Evolutionary conservation across 1,140 invertebrate genomes (phyloP).

Genomic region (Lamellibrachia luymesi): DNA sequence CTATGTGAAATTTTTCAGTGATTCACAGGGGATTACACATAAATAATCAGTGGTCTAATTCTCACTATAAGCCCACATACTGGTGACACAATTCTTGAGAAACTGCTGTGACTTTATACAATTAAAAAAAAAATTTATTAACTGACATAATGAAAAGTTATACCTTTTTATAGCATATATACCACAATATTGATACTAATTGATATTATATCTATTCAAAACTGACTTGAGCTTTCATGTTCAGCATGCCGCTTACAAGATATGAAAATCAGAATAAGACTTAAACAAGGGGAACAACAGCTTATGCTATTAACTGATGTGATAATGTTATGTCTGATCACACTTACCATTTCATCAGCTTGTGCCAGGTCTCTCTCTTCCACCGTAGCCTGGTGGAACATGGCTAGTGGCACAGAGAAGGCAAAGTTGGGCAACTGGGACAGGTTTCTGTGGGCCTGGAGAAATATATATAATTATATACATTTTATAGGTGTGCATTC

Average conservation of each 20-base stretch:
- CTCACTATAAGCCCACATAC: background rate
- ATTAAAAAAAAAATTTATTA: background rate
- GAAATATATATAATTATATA: conserved; percentile 36
- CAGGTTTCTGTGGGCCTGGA: conserved; percentile 71
- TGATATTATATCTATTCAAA: too few relatives aligned
- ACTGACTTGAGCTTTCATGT: background rate
- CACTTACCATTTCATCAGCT: conserved; percentile 47
- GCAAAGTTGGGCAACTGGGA: conserved; percentile 84
- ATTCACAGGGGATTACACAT: background rate
- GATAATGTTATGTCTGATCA: background rate
- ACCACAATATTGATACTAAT: too few relatives aligned
- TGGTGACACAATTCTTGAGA: background rate
- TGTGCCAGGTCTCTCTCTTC: conserved; percentile 30
- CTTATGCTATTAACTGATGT: background rate
- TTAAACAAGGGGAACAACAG: background rate
- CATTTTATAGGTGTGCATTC: background rate
- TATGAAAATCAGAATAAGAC: background rate
- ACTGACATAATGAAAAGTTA: too few relatives aligned
- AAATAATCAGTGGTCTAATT: background rate
- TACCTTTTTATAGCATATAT: too few relatives aligned
- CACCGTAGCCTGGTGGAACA: conserved; percentile 62
- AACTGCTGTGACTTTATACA: background rate
- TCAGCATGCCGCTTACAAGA: background rate
- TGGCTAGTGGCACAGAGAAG: conserved; percentile 78
- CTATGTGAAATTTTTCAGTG: background rate